phyloP scores from a whole-genome alignment of 1,140 invertebrate species.

The Octopus bimaculoides region DNA sequence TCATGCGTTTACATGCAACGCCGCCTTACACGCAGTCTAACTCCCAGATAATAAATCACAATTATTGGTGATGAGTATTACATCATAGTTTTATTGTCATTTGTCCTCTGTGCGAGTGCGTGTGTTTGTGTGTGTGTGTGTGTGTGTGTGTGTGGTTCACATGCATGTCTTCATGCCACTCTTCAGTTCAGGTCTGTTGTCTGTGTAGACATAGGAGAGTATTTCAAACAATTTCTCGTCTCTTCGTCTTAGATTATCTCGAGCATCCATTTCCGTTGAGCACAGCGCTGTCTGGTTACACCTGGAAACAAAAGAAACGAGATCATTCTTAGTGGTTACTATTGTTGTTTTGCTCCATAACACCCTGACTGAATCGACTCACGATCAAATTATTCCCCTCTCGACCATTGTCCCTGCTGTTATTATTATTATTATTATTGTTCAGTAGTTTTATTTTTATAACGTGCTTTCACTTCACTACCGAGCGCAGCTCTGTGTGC shows the following conservation, averaged over 20 bases:
- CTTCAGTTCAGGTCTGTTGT: slow-evolving; percentile 8
- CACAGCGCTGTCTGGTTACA: slow-evolving; percentile 17
- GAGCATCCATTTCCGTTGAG: slow-evolving; percentile 16
- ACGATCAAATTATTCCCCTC: no score
- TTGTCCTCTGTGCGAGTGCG: background rate
- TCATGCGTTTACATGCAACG: no score
- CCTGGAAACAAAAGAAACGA: slow-evolving; percentile 10
- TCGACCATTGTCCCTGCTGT: no score
- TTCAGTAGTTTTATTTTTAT: no score
- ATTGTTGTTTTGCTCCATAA: no score
- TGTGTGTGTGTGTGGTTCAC: background rate
- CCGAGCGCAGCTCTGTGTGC: no score
- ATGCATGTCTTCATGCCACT: slow-evolving; percentile 10
- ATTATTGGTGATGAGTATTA: no score
- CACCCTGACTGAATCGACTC: no score
- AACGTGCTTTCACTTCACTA: no score
- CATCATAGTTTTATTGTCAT: background rate
- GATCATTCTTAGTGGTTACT: background rate
- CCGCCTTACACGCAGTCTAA: no score
- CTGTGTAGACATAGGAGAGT: slow-evolving; percentile 21
- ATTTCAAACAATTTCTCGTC: slow-evolving; percentile 20
- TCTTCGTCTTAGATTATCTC: slow-evolving; percentile 3
- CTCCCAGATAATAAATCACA: no score
- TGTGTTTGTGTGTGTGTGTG: background rate
- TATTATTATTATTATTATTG: no score